Evolutionary conservation across 2,797 vertebrate genomes (phyloP).

Genomic region (Acanthurus lineatus): DNA sequence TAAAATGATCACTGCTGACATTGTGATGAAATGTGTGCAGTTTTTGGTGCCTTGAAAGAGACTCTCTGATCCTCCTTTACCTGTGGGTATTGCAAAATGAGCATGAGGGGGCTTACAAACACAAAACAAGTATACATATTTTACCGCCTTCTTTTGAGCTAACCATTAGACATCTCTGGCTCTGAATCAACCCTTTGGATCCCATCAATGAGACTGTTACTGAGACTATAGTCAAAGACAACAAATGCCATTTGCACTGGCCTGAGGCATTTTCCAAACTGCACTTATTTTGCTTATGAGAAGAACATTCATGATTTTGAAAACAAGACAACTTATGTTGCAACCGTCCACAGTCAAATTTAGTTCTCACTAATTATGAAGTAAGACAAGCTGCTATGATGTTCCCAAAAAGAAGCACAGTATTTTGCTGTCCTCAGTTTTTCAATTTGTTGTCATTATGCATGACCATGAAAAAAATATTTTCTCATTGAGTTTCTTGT

Average conservation of each 20-base stretch:
- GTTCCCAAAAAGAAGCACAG: neutral
- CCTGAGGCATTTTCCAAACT: slow-evolving; percentile 13
- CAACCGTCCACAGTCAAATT: neutral
- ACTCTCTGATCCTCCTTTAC: slow-evolving; percentile 33
- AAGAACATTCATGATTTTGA: slow-evolving; percentile 23
- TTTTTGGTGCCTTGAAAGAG: slow-evolving; percentile 16
- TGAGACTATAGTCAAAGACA: slow-evolving; percentile 1
- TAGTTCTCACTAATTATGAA: neutral
- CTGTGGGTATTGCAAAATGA: slow-evolving; percentile 25
- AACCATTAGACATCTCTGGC: neutral
- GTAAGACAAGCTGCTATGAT: neutral
- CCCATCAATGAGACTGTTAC: slow-evolving; percentile 14
- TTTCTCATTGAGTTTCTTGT: neutral
- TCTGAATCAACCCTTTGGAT: slow-evolving; percentile 44
- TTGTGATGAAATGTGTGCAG: slow-evolving; percentile 22
- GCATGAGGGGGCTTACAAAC: neutral
- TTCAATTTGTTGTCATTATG: neutral
- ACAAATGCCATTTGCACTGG: slow-evolving; percentile 24
- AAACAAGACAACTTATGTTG: neutral
- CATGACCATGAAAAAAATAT: neutral
- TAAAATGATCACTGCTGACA: slow-evolving; percentile 37
- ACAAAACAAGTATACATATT: slow-evolving; percentile 22
- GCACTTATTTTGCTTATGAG: slow-evolving; percentile 5
- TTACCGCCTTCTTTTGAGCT: slow-evolving; percentile 13
- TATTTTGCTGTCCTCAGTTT: neutral